phyloP scores from a whole-genome alignment of 64 coral and sea anemone species.

The Astreopora myriophthalma region DNA sequence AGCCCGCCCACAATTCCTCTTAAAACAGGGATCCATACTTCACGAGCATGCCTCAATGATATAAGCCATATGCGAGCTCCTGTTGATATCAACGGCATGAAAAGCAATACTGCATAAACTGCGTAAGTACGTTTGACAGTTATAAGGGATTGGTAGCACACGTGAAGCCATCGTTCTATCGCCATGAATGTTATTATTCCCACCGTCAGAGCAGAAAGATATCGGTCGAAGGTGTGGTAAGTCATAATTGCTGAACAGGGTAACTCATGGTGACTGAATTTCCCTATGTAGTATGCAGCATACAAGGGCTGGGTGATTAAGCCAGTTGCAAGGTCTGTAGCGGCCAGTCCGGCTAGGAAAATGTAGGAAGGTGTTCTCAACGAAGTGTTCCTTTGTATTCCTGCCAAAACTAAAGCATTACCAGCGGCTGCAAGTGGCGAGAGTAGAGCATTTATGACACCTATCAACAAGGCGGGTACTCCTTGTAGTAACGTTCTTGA shows the following conservation, averaged over 20 bases:
- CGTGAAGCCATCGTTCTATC: conserved; percentile 2
- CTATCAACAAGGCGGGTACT: neutral
- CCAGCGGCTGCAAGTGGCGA: neutral
- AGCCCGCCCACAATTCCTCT: neutral
- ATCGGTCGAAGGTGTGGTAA: neutral
- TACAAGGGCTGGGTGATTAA: neutral
- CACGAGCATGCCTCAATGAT: neutral
- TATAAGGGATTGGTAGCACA: neutral
- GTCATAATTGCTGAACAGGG: neutral
- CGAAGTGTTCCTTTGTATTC: neutral
- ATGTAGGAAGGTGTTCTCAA: neutral
- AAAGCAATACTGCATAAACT: neutral
- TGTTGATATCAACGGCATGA: neutral
- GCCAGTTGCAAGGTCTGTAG: neutral
- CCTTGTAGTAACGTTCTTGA: neutral
- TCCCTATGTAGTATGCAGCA: neutral
- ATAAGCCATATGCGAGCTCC: neutral
- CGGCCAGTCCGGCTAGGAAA: neutral
- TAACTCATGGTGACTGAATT: neutral
- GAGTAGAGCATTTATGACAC: neutral
- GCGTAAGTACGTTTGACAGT: neutral
- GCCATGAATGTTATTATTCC: neutral
- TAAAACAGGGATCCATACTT: neutral
- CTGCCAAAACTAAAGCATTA: neutral
- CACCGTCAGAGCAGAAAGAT: neutral